These are phyloP conservation scores for Brachymystax lenok DNA, from an alignment of 2,797 vertebrate genomes.

Conservation along the genomic window DNA sequence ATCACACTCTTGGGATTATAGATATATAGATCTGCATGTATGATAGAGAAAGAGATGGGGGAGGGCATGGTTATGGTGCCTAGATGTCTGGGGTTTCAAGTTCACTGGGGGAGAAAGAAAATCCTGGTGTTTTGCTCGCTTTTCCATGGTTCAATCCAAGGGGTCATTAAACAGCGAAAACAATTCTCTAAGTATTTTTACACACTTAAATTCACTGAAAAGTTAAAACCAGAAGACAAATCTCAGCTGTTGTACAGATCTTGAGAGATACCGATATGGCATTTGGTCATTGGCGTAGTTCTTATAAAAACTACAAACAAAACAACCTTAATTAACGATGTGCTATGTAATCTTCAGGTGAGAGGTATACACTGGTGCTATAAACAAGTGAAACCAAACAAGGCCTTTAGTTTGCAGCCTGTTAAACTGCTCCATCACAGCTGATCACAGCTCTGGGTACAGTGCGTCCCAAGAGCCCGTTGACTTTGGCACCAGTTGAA, in stretches of 20 bases:
- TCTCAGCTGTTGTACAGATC: constrained; percentile 14
- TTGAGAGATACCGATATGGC: not conserved
- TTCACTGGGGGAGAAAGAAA: constrained; percentile 42
- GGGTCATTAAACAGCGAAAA: constrained; percentile 50
- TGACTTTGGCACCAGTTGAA: constrained; percentile 65
- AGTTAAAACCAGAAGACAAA: constrained; percentile 23
- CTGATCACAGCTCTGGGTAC: not conserved
- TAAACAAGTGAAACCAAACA: constrained; percentile 6
- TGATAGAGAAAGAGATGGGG: constrained; percentile 51
- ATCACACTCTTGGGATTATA: not conserved
- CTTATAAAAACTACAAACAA: constrained; percentile 26
- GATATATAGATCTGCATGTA: constrained; percentile 19
- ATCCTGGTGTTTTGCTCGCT: constrained; percentile 34
- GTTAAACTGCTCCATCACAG: not conserved
- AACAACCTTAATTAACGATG: constrained; percentile 7
- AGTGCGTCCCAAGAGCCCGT: constrained; percentile 48
- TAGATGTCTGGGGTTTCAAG: constrained; percentile 63
- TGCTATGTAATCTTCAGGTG: not conserved
- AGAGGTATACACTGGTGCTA: not conserved
- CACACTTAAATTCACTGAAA: constrained; percentile 45
- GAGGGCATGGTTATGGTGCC: constrained; percentile 47
- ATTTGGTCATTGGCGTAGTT: not conserved
- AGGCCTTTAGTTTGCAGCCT: not conserved
- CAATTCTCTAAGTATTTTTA: constrained; percentile 48
- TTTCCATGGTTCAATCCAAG: constrained; percentile 68